A percentile compares a stretch with the other conserved stretches of the same genome.
phyloP scores from a whole-genome alignment of 2,888 invertebrate species.

The Troilus luridus region DNA sequence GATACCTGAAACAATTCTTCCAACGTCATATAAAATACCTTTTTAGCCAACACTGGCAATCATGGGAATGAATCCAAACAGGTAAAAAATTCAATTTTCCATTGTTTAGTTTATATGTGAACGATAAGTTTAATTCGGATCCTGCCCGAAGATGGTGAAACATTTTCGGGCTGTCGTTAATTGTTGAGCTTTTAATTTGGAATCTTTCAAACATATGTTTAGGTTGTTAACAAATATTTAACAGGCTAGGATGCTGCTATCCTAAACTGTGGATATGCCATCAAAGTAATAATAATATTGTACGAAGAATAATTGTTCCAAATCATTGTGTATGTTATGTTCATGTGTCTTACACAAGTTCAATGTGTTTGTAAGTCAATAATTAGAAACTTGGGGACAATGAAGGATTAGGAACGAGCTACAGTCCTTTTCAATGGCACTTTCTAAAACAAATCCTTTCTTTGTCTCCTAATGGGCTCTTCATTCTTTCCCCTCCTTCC shows the following conservation, averaged over 20 bases:
- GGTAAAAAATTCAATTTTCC: too few species aligned
- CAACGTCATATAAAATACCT: too few species aligned
- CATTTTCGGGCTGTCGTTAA: too few species aligned
- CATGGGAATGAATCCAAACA: too few species aligned
- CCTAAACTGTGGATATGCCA: not conserved
- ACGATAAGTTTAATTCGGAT: too few species aligned
- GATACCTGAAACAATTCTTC: too few species aligned
- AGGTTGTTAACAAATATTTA: too few species aligned
- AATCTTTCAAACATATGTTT: too few species aligned
- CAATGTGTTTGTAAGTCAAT: slow-evolving; percentile 40
- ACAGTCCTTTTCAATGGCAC: slow-evolving; percentile 27
- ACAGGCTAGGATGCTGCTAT: not conserved
- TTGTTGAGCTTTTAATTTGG: too few species aligned
- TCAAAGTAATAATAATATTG: not conserved
- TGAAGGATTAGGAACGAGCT: slow-evolving; percentile 33
- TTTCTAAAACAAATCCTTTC: slow-evolving; percentile 47
- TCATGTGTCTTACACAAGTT: not conserved
- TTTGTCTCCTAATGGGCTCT: slow-evolving; percentile 33
- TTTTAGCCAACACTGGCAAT: too few species aligned
- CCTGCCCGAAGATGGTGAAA: too few species aligned
- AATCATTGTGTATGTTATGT: not conserved
- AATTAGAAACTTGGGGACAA: slow-evolving; percentile 30
- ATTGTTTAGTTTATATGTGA: too few species aligned
- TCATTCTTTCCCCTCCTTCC: not conserved
- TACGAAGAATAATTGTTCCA: not conserved